These are phyloP conservation scores for Neosilurus mollespiculum DNA, from an alignment of 2,797 vertebrate species.

Conservation along the genomic window DNA sequence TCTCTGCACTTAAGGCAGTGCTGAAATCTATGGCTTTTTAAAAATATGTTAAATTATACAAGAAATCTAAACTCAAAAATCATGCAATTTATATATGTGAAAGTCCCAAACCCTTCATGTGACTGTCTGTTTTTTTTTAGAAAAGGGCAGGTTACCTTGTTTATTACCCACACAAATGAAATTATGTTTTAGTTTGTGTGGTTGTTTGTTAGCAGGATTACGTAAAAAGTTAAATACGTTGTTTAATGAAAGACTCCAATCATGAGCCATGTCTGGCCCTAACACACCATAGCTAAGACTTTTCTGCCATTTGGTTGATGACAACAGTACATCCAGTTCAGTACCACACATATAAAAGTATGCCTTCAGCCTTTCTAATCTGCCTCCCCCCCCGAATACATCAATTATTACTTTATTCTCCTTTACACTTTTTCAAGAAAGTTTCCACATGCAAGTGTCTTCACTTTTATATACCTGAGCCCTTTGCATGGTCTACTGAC, in stretches of 20 bases:
- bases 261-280: not conserved
- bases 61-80: not conserved
- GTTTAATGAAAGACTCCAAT: no score
- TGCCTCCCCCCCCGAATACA: not conserved
- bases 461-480: slow-evolving; percentile 1
- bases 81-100: not conserved
- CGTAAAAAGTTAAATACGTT: no score
- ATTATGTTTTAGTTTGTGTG: not conserved
- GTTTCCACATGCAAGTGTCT: not conserved
- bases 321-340: not conserved
- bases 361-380: not conserved
- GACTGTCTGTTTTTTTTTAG: not conserved
- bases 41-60: no score
- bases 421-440: not conserved
- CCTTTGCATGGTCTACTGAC: slow-evolving; percentile 9
- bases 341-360: not conserved
- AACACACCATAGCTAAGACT: not conserved
- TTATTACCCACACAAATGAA: no score
- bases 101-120: not conserved
- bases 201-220: not conserved
- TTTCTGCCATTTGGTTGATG: not conserved
- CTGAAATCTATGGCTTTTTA: no score
- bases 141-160: not conserved
- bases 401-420: not conserved
- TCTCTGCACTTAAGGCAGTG: no score